Conservation (phyloP, 1,140 invertebrate genomes). For the Archegozetes longisetosus region DNA sequence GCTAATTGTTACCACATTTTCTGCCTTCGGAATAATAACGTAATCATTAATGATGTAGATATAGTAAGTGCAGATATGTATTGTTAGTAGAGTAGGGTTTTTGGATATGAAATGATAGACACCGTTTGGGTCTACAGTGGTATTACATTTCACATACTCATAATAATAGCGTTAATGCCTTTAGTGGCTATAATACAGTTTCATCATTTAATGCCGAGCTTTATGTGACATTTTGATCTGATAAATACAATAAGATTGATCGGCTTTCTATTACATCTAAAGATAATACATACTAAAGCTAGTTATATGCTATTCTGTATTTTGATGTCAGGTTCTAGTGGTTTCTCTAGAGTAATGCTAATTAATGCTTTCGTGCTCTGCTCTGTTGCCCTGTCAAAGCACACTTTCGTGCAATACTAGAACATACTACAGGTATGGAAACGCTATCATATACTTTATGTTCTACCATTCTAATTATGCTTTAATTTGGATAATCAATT, state of each 20-base stretch:
- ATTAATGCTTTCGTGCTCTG: not conserved
- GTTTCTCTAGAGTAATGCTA: not conserved
- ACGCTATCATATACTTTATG: too few relatives aligned
- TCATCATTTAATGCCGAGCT: not conserved
- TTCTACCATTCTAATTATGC: too few relatives aligned
- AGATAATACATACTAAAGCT: not conserved
- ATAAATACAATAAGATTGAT: not conserved
- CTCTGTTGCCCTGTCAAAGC: not conserved
- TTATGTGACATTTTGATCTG: not conserved
- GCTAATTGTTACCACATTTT: not conserved
- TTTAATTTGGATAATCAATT: too few relatives aligned
- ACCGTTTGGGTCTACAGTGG: not conserved
- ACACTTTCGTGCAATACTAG: not conserved
- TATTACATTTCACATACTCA: not conserved
- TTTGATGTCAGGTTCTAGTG: not conserved
- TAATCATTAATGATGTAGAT: not conserved
- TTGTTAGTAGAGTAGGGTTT: not conserved
- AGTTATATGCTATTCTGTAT: not conserved
- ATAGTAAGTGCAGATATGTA: not conserved
- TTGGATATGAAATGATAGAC: not conserved
- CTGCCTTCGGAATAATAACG: not conserved
- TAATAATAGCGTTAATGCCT: not conserved
- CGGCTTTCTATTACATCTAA: not conserved
- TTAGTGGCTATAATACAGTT: not conserved
- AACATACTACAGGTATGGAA: not conserved